Base-by-base conservation (phyloP, 1,140 invertebrate species). In the Chironomus tepperi region DNA sequence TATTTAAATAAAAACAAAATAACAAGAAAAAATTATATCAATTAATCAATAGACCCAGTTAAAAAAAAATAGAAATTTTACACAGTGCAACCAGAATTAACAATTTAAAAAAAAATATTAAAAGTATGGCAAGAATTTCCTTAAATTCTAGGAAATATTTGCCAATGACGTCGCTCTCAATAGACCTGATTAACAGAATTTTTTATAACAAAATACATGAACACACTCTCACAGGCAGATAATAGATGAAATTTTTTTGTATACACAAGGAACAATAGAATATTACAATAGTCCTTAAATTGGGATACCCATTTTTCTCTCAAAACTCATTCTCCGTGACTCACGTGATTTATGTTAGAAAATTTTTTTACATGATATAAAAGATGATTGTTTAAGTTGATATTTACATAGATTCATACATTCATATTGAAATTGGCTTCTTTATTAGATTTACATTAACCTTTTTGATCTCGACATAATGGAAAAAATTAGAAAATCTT, bases 21-120 rank as follows among this genome's bases (percentile, higher is more conserved):
- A 57, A 57, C 3, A 57, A n/a, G 12, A 57, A 74, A 73, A 67
- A 74, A 75, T 73, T 76, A 47, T 73, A 74, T n/a, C n/a, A 73
- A 42, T 76, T 73, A 73, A 77, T 78, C 79, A 79, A 79, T 79
- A 79, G 77, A 78, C 78, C 79, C 78, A 79, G 77, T 78, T 74
- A 34, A 72, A 75, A 72, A 65, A 76, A 77, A 77, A 76, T 77
- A 77, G 76, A 78, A 76, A 75, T 76, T 77, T 78, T 76, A 77
- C 76, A 76, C 76, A 76, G 67, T 77, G 77, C 77, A 77, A 74
- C 8, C 15, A 47, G 43, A 15, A 15, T 34, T 34, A 34, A 34
- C 8, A 47, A 1, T 47, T 15, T 47, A 47, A 47, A 47, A 10
- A 3, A 15, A 57, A n/a, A 15, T 57, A 57, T 57, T 12, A 57